Evolutionary conservation across 2,113 vertebrate genomes (phyloP).

Genomic region (Cheirogaleus medius): DNA sequence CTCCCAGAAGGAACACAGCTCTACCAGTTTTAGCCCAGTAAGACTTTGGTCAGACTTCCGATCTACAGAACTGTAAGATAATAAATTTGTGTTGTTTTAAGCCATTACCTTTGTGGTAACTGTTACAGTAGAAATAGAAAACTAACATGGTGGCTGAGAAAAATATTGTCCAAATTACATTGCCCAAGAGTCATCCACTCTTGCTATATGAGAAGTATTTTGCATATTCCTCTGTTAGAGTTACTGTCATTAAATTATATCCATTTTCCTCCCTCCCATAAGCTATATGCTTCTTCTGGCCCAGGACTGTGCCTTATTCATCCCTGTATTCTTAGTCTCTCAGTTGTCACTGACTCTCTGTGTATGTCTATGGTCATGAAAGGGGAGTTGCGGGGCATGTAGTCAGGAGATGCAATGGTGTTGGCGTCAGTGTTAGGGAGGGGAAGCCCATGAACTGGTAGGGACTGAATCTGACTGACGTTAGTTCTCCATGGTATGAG

Average conservation of each 20-base stretch:
- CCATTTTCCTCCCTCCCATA: not conserved
- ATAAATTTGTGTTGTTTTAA: not conserved
- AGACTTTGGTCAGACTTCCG: not conserved
- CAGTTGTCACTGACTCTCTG: constrained; percentile 14
- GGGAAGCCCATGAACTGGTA: not conserved
- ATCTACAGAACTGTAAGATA: not conserved
- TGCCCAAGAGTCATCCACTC: not conserved
- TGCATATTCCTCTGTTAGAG: not conserved
- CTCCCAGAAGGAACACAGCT: not conserved
- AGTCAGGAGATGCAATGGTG: not conserved
- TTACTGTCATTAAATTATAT: not conserved
- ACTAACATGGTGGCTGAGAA: not conserved
- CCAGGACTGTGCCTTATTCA: not conserved
- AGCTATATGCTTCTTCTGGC: not conserved
- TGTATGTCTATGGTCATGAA: not conserved
- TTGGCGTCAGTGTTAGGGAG: not conserved
- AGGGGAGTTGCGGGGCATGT: not conserved
- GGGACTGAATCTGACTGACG: not conserved
- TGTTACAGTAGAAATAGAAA: not conserved
- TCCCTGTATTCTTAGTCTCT: not conserved
- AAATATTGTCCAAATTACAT: not conserved
- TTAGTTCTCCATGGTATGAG: not conserved
- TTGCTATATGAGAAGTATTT: not conserved
- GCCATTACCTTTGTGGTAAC: not conserved
- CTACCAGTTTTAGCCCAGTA: not conserved